Conservation (phyloP, 2,797 vertebrate species). For the Lophotriccus pileatus region DNA sequence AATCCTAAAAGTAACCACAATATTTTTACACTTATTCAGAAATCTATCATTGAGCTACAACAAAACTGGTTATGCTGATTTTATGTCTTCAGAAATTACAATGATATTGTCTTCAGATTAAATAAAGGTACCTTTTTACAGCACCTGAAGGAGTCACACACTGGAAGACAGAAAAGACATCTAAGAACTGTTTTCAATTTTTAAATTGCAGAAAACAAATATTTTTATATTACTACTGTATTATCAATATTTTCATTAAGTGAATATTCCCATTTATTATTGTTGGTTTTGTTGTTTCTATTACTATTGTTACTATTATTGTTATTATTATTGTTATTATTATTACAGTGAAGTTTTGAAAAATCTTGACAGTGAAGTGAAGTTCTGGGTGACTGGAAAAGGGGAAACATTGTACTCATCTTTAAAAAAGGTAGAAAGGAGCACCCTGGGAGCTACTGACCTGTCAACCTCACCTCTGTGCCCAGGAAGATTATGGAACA, state of each 20-base stretch:
- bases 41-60: neutral
- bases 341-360: neutral
- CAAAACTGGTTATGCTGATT: neutral
- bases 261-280: neutral
- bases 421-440: neutral
- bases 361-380: neutral
- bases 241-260: neutral
- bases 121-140: neutral
- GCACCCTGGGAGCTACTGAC: neutral
- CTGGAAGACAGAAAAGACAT: neutral
- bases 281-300: neutral
- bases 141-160: neutral
- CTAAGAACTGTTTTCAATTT: neutral
- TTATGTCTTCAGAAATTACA: neutral
- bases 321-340: neutral
- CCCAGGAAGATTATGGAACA: neutral
- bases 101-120: neutral
- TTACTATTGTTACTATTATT: neutral
- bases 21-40: neutral
- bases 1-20: neutral
- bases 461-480: neutral
- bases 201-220: neutral
- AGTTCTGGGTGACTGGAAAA: neutral
- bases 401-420: neutral
- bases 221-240: neutral